These are phyloP conservation scores for Petroica traversi DNA, from an alignment of 2,113 vertebrate species.

Conservation along the genomic window DNA sequence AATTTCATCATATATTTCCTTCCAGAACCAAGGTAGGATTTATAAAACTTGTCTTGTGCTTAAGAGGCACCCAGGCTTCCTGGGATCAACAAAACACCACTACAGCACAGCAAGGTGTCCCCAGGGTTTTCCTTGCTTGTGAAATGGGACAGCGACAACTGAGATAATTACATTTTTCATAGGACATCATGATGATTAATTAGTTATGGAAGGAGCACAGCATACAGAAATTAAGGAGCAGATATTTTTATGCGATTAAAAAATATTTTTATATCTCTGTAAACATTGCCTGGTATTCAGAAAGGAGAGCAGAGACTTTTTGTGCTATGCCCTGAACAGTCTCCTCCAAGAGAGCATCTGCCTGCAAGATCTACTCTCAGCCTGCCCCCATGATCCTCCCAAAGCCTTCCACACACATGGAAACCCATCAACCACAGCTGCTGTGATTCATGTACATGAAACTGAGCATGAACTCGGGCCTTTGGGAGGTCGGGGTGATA, in stretches of 20 bases:
- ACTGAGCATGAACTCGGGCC: neutral
- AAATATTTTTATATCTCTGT: constrained; percentile 23
- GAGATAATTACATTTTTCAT: constrained; percentile 43
- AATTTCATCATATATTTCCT: neutral
- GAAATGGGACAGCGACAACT: neutral
- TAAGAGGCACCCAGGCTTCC: neutral
- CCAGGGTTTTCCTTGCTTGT: neutral
- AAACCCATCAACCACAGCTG: neutral
- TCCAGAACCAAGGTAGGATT: neutral
- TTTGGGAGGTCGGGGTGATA: neutral
- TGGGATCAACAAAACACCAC: neutral
- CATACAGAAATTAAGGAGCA: neutral
- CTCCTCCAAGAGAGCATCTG: neutral
- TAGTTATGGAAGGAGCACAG: neutral
- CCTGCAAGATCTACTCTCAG: neutral
- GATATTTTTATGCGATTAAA: constrained; percentile 20
- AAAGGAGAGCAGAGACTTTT: neutral
- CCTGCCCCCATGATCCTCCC: fast-evolving
- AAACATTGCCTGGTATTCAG: neutral
- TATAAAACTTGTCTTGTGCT: neutral
- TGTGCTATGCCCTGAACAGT: neutral
- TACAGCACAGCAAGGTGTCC: neutral
- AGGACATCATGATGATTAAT: constrained; percentile 8
- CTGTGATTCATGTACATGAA: neutral
- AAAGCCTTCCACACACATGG: neutral